phyloP scores from a whole-genome alignment of 2,113 vertebrate species.

The Pagrus major region DNA sequence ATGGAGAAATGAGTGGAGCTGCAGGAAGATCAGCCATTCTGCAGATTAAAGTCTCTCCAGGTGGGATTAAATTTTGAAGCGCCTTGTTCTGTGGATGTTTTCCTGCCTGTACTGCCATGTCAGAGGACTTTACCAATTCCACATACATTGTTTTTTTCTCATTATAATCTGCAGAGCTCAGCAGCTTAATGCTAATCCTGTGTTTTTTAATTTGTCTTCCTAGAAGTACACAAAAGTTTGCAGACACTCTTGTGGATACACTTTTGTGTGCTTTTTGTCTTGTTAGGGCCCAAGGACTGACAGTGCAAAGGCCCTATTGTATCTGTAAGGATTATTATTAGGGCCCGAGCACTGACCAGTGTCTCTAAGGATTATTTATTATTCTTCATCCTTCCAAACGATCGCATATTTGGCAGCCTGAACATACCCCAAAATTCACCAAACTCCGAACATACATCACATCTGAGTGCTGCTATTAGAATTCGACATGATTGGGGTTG shows the following conservation, averaged over 20 bases:
- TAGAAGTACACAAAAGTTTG: background rate
- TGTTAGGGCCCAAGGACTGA: no score
- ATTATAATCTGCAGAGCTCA: slow-evolving; percentile 31
- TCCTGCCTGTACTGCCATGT: slow-evolving; percentile 30
- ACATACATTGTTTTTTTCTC: slow-evolving; percentile 11
- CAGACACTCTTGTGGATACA: background rate
- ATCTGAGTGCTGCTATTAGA: no score
- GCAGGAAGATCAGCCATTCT: slow-evolving; percentile 49
- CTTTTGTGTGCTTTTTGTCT: background rate
- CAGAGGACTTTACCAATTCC: slow-evolving; percentile 29
- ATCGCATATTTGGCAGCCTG: no score
- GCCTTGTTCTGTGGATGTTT: slow-evolving; percentile 49
- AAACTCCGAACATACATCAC: no score
- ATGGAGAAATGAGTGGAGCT: slow-evolving; percentile 48
- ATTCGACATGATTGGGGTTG: no score
- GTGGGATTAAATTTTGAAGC: slow-evolving; percentile 61
- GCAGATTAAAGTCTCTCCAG: slow-evolving; percentile 69
- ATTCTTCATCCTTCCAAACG: no score
- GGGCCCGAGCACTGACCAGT: no score
- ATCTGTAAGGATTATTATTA: no score
- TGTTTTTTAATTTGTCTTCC: slow-evolving; percentile 28
- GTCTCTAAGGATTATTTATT: no score
- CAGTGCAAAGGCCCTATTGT: no score
- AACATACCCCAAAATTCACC: no score
- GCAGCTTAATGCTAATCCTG: slow-evolving; percentile 26